Evolutionary conservation across 2,888 invertebrate genomes (phyloP), one percentile per base, ranked within the genome.

Genomic region (Mantis religiosa): DNA sequence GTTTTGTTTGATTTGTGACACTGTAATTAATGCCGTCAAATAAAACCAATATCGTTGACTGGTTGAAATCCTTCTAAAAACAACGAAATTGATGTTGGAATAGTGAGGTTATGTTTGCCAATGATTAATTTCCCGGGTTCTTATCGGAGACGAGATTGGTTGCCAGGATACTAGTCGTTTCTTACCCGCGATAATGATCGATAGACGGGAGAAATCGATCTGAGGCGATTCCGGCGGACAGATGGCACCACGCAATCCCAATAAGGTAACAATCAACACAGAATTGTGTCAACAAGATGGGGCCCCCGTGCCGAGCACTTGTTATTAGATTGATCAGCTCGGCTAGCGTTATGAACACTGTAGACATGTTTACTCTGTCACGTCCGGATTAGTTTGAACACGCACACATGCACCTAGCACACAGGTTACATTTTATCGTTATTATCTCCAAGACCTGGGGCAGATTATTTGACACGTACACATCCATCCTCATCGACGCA

Each of bases 281-380:
- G 15, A 85, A 85, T 54, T 47, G 85, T 84, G 34, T n/a, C 25
- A 84, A 84, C 41, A 41, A n/a, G 27, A 41, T 27, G 47, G 34
- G 30, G 27, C 89, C 85, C 54, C 28, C 83, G 89, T 47, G 47
- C 41, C n/a, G 84, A 27, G 30, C 41, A 47, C 84, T 30, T 88
- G 88, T 88, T 88, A 88, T 88, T 85, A 87, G 82, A 89, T 82
- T 89, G 82, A 85, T 85, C 82, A 89, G 85, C 82, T 89, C 85
- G 34, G 41, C 54, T 85, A 3, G 47, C 87, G 87, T 87, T 87
- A 87, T 87, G 82, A 87, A 87, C 87, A 83, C 28, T 28, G 83
- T 15, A 14, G 54, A 85, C 85, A 47, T 85, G 85, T 85, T 85
- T 85, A 27, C 85, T 47, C 28, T n/a, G 85, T 85, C 47, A 25